Evolutionary conservation across 2,888 invertebrate genomes (phyloP), one percentile per base, ranked within the genome.

Genomic region (Merodon equestris): DNA sequence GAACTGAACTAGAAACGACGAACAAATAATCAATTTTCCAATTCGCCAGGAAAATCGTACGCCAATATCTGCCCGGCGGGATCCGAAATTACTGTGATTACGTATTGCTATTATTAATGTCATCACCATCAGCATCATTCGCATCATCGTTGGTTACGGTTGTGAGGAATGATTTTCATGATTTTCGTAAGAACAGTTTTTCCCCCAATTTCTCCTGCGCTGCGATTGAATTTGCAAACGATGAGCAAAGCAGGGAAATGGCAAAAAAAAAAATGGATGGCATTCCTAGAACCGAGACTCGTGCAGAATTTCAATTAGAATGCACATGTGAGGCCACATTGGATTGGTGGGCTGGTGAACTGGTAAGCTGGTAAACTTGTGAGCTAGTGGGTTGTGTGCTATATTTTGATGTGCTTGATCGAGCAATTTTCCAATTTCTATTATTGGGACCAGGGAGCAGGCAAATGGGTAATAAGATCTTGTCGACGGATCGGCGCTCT

Each of bases 251-350:
- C 61, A 58, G 17, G 38, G 47, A 19, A 68, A 71, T 15, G n/a
- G 45, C 13, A 45, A 9, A 38, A 40, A 15, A 60, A 44, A 45
- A 56, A 56, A 40, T 47, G 64, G 51, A 34, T 56, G 42, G 81
- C 70, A 81, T 74, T 71, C 70, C 70, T 76, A 67, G 75, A 70
- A 73, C 68, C 73, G 54, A 71, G 76, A 81, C 82, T 83, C 83
- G 83, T 83, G 83, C 83, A 81, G 83, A 82, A 83, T 83, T 83
- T 83, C 83, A 83, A 83, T 83, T 83, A 83, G 83, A 82, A 77
- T 56, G 72, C 74, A 48, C 68, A 57, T 72, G 82, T 73, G 82
- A 81, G 71, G 74, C 7, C 27, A 27, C 7, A 7, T 27, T 2
- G 7, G 7, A 7, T 27, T 27, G 27, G 27, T 27, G 27, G 27